A percentile compares a stretch with the other conserved stretches of the same genome.
phyloP scores from a whole-genome alignment of 2,797 vertebrate species.

The Trachurus trachurus region DNA sequence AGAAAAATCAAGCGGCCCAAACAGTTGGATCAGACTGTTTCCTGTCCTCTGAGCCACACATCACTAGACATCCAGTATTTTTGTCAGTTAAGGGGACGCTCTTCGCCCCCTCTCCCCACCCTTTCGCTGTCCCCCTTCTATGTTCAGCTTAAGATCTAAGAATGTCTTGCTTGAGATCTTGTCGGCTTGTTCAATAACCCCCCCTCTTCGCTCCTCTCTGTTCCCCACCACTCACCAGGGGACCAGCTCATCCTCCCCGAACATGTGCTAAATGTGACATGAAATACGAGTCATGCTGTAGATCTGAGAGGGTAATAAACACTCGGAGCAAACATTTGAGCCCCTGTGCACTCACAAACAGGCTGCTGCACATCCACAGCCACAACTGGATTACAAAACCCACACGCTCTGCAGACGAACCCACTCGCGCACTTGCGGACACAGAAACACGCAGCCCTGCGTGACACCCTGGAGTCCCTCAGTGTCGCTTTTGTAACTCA shows the following conservation, averaged over 20 bases:
- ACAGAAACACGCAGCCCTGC: slow-evolving; percentile 40
- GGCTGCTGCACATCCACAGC: slow-evolving; percentile 7
- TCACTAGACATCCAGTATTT: slow-evolving; percentile 37
- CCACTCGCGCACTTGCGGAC: slow-evolving; percentile 1
- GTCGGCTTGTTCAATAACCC: slow-evolving; percentile 20
- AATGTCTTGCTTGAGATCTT: slow-evolving; percentile 44
- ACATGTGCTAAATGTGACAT: slow-evolving; percentile 76
- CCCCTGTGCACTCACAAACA: slow-evolving; percentile 48
- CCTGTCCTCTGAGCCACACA: slow-evolving; percentile 41
- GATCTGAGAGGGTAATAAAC: slow-evolving; percentile 71
- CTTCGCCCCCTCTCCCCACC: not conserved
- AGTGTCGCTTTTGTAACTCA: slow-evolving; percentile 28
- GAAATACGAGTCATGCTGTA: slow-evolving; percentile 70
- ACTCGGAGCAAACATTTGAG: slow-evolving; percentile 52
- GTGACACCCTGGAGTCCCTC: slow-evolving; percentile 37
- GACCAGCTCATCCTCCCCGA: slow-evolving; percentile 53
- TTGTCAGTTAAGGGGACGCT: slow-evolving; percentile 44
- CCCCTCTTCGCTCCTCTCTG: not conserved
- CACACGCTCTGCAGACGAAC: not conserved
- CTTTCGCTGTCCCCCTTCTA: slow-evolving; percentile 20
- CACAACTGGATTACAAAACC: slow-evolving; percentile 36
- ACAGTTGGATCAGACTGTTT: slow-evolving; percentile 52
- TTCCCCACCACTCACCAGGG: slow-evolving; percentile 31
- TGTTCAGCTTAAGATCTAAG: slow-evolving; percentile 26
- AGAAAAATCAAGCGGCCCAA: slow-evolving; percentile 38